phyloP scores from a whole-genome alignment of 2,797 vertebrate genomes.

The Austrolebias charrua region DNA sequence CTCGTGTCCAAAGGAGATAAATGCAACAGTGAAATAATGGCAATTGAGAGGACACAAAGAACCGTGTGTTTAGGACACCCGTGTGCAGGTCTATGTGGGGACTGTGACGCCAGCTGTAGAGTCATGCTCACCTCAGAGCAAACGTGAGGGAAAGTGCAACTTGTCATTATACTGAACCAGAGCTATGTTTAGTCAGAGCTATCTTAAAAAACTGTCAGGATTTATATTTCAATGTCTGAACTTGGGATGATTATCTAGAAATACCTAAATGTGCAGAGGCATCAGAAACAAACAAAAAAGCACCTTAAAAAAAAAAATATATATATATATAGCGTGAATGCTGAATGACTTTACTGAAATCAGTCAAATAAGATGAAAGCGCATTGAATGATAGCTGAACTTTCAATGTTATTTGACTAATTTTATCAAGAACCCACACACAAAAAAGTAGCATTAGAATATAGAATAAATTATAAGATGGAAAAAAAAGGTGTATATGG shows the following conservation, averaged over 20 bases:
- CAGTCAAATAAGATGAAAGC: too few species aligned
- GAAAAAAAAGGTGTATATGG: too few species aligned
- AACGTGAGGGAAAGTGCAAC: conserved; percentile 63
- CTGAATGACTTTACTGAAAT: too few species aligned
- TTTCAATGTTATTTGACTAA: too few species aligned
- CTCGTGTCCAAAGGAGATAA: not conserved
- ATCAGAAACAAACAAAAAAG: too few species aligned
- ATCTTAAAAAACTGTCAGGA: conserved; percentile 60
- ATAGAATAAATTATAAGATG: too few species aligned
- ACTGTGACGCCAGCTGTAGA: conserved; percentile 64
- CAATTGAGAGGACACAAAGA: conserved; percentile 35
- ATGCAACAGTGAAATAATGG: conserved; percentile 54
- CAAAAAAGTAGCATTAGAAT: too few species aligned
- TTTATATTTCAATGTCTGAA: conserved; percentile 48
- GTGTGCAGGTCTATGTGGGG: conserved; percentile 59
- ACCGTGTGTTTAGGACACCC: conserved; percentile 56
- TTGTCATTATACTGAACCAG: conserved; percentile 75
- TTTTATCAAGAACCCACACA: too few species aligned
- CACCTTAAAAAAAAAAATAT: too few species aligned
- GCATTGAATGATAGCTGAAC: too few species aligned
- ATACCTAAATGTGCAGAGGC: not conserved
- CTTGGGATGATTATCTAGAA: conserved; percentile 28
- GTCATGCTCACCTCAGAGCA: conserved; percentile 57
- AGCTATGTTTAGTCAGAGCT: conserved; percentile 60
- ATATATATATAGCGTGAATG: conserved; percentile 1